Evolutionary conservation across 2,888 invertebrate species (phyloP).

Genomic region (Nomada fabriciana): DNA sequence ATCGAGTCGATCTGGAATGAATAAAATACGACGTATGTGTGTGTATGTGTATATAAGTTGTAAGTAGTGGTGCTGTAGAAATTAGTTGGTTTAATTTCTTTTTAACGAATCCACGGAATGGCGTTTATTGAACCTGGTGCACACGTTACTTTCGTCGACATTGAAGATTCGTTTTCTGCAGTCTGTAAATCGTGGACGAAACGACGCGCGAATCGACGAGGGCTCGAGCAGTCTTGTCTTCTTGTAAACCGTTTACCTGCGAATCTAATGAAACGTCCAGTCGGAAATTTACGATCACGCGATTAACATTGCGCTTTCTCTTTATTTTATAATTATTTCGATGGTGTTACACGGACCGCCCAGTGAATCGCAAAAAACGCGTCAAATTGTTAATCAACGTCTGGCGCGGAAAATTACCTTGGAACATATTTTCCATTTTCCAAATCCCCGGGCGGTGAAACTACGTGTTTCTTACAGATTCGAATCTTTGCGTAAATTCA

Average conservation of each 20-base stretch:
- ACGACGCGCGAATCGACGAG: conserved; percentile 41
- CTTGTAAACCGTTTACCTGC: conserved; percentile 30
- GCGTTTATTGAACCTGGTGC: conserved; percentile 12
- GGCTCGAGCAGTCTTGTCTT: conserved; percentile 2
- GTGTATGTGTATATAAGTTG: too few species aligned
- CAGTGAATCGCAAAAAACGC: background rate
- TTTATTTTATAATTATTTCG: conserved; percentile 48
- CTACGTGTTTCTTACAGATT: too few species aligned
- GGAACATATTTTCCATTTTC: background rate
- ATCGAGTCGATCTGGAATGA: too few species aligned
- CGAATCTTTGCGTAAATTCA: too few species aligned
- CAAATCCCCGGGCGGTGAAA: background rate
- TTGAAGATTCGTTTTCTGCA: conserved; percentile 37
- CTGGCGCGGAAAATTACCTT: conserved; percentile 3
- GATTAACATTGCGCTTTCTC: conserved; percentile 40
- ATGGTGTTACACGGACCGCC: conserved; percentile 7
- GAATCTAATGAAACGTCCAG: conserved; percentile 37
- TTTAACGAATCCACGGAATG: background rate
- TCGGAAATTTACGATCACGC: conserved; percentile 57
- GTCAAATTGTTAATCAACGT: conserved; percentile 23
- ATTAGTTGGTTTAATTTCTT: too few species aligned
- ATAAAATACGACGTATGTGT: too few species aligned
- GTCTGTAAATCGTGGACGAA: conserved; percentile 43
- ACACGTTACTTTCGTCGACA: conserved; percentile 45
- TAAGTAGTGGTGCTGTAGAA: too few species aligned